Evolutionary conservation across 2,888 invertebrate species (phyloP).

Genomic region (Nomada ruficornis): DNA sequence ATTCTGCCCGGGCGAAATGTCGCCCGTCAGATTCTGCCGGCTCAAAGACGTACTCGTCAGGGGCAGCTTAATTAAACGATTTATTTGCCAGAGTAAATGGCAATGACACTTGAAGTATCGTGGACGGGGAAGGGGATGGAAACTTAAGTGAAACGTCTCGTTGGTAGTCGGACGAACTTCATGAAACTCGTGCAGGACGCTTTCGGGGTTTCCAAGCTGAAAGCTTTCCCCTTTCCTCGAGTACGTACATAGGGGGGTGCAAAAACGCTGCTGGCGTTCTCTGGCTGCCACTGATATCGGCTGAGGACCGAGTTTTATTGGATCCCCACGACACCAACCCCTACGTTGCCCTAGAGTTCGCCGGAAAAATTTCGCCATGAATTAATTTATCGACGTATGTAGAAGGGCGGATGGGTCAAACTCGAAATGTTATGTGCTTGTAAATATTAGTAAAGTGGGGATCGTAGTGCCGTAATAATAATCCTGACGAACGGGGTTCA

Average conservation of each 20-base stretch:
- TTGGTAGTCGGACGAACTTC: slow-evolving; percentile 14
- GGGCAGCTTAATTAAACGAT: slow-evolving; percentile 31
- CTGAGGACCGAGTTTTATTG: slow-evolving; percentile 31
- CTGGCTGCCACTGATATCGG: slow-evolving; percentile 35
- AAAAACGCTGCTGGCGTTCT: slow-evolving; percentile 27
- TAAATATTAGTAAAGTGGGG: too few relatives aligned
- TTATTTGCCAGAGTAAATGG: slow-evolving; percentile 28
- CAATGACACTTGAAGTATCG: slow-evolving; percentile 11
- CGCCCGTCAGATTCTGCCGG: rapidly evolving
- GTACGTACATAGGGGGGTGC: slow-evolving; percentile 20
- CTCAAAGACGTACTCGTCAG: background rate
- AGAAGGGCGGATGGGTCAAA: background rate
- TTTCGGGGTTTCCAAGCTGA: slow-evolving; percentile 28
- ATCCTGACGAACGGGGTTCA: too few relatives aligned
- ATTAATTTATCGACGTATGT: slow-evolving; percentile 7
- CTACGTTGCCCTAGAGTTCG: background rate
- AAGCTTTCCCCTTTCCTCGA: slow-evolving; percentile 36
- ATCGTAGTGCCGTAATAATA: too few relatives aligned
- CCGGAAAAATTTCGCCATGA: background rate
- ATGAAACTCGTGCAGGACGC: slow-evolving; percentile 17
- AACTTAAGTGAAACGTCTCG: slow-evolving; percentile 20
- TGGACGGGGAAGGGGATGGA: background rate
- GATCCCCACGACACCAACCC: background rate
- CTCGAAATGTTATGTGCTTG: too few relatives aligned
- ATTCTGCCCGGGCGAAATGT: background rate